Base-by-base conservation (phyloP, 64 coral and sea anemone species). In the Acropora yongei region DNA sequence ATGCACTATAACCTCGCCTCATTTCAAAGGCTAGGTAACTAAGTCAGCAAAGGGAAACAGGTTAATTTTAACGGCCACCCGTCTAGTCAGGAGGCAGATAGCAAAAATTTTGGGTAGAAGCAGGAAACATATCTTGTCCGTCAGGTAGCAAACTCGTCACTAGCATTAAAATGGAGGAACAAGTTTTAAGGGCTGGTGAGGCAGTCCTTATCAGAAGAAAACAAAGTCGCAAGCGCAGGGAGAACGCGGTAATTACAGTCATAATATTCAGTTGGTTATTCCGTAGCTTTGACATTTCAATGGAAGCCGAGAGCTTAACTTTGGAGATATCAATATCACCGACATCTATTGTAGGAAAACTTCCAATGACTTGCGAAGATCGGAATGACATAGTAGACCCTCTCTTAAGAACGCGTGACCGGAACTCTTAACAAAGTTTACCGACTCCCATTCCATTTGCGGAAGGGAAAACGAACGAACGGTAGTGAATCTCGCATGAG, bases 201-300 rank as follows among this genome's bases (percentile, higher is more conserved):
- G 46, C 65, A 71, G 82, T 85, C 39, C 9, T 85, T 16, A 69
- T 49, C 44, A 67, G 82, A 48, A 69, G 82, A 85, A 85, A 71
- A 85, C 82, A 71, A 71, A 69, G 61, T 71, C 82, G 82, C 3
- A 72, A 8, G 82, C 63, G 82, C n/a, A 50, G 45, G 42, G 65
- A 71, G 44, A 85, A 85, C 39, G 45, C 6, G 61, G 82, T 85
- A 69, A 71, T 5, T 71, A 30, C 51, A 6, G n/a, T 66, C 30
- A 30, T 43, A 65, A 55, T 55, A 7, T 7, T 55, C 51, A 30
- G 30, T 55, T 55, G 5, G 51, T 10, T 7, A 55, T 55, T 55
- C 51, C 51, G 51, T 55, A 5, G 51, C 51, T 55, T 55, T 55
- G 51, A 55, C 51, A 5, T 55, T 7, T 7, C 5, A 55, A 55